These are phyloP conservation scores for Ia io DNA, from an alignment of 2,113 vertebrate genomes.

Conservation along the genomic window DNA sequence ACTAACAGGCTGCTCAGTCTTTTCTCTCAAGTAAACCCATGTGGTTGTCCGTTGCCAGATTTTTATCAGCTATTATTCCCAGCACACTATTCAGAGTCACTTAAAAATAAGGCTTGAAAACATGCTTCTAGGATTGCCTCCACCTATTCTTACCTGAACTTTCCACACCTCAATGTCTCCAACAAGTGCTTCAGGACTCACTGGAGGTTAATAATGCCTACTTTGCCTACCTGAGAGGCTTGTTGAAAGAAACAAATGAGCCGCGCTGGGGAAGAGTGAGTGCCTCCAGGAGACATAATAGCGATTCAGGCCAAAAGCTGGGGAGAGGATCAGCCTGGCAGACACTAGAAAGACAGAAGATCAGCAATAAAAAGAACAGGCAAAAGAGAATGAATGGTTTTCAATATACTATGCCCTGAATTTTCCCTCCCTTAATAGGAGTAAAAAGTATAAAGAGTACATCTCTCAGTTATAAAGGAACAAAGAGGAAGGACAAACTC, in stretches of 20 bases:
- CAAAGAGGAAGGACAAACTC: neutral
- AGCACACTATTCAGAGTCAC: neutral
- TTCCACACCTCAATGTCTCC: neutral
- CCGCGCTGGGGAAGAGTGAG: neutral
- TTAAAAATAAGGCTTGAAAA: conserved; percentile 24
- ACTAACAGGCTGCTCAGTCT: neutral
- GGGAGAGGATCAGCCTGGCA: neutral
- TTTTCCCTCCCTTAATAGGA: neutral
- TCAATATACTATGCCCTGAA: neutral
- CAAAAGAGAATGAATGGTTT: neutral
- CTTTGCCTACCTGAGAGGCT: neutral
- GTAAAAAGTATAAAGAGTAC: neutral
- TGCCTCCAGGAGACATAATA: neutral
- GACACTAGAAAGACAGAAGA: neutral
- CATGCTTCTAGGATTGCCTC: neutral
- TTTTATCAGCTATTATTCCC: neutral
- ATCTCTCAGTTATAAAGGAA: neutral
- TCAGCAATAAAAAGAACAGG: neutral
- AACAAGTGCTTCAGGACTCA: neutral
- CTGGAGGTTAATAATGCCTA: neutral
- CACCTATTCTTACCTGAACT: neutral
- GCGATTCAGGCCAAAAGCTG: neutral
- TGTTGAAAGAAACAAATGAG: conserved; percentile 32
- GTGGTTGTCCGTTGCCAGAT: neutral
- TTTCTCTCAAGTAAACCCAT: neutral